Conservation (phyloP, 2,797 vertebrate species). For the Pristis pectinata region DNA sequence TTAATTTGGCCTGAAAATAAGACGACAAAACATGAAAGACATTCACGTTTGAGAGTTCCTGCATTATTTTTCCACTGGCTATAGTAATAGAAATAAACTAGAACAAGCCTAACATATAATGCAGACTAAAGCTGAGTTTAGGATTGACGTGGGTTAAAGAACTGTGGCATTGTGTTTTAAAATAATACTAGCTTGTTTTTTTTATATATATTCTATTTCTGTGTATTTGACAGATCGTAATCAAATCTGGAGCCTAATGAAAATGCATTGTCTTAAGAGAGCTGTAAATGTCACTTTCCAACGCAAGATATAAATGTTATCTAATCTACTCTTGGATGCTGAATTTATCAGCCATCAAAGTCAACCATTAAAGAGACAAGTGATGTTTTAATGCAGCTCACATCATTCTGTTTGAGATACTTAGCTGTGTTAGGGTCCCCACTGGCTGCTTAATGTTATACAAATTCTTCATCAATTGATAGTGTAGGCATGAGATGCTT, state of each 20-base stretch:
- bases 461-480: constrained; percentile 49
- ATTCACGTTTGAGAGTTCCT: not conserved
- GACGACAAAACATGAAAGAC: not conserved
- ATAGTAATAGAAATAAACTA: not conserved
- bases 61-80: not conserved
- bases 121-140: not conserved
- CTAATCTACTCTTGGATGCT: constrained; percentile 3
- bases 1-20: constrained; percentile 15
- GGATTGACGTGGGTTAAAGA: not conserved
- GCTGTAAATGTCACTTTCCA: constrained; percentile 16
- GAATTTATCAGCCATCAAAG: constrained; percentile 31
- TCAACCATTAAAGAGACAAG: constrained; percentile 24
- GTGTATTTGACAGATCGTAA: not conserved
- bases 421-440: constrained; percentile 40
- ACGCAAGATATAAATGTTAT: constrained; percentile 29
- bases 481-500: constrained; percentile 36
- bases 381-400: constrained; percentile 35
- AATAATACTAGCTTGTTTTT: not conserved
- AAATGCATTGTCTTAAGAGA: not conserved
- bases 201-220: not conserved
- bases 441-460: constrained; percentile 47
- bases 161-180: not conserved
- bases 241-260: not conserved
- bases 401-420: constrained; percentile 18
- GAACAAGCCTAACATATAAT: not conserved